Conservation (phyloP, 2,888 invertebrate genomes). For the Drosophila histrio region DNA sequence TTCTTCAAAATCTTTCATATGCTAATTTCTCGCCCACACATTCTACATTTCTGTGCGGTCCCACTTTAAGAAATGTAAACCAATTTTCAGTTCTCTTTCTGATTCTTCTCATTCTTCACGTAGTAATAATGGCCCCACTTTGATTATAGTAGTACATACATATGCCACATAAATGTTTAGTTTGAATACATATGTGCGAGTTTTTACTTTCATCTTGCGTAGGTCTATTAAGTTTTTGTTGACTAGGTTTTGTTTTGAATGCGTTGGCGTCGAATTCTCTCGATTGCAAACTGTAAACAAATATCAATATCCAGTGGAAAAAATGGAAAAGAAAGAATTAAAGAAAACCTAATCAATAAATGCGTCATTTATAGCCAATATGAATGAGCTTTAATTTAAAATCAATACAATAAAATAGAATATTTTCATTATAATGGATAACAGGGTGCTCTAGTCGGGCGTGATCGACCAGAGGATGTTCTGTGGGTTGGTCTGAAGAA, state of each 20-base stretch:
- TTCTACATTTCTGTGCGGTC: slow-evolving; percentile 16
- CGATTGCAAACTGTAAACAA: slow-evolving; percentile 27
- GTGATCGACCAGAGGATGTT: not conserved
- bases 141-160: slow-evolving; percentile 2
- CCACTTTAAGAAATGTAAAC: slow-evolving; percentile 24
- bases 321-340: not conserved
- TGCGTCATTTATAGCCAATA: slow-evolving; percentile 2
- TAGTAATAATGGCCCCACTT: slow-evolving; percentile 11
- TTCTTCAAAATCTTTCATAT: slow-evolving; percentile 22
- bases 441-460: not conserved
- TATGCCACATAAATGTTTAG: not conserved
- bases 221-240: slow-evolving; percentile 36
- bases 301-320: not conserved
- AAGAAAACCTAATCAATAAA: not conserved
- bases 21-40: slow-evolving; percentile 57
- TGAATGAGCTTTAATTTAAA: not conserved
- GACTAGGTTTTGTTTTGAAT: slow-evolving; percentile 27
- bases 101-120: slow-evolving; percentile 2
- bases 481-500: too few relatives aligned
- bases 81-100: not conserved
- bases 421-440: not conserved
- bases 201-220: slow-evolving; percentile 39
- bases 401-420: not conserved
- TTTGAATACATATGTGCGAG: not conserved
- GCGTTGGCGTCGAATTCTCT: slow-evolving; percentile 6